Evolutionary conservation across 2,113 vertebrate genomes (phyloP).

Genomic region (Synchiropus splendidus): DNA sequence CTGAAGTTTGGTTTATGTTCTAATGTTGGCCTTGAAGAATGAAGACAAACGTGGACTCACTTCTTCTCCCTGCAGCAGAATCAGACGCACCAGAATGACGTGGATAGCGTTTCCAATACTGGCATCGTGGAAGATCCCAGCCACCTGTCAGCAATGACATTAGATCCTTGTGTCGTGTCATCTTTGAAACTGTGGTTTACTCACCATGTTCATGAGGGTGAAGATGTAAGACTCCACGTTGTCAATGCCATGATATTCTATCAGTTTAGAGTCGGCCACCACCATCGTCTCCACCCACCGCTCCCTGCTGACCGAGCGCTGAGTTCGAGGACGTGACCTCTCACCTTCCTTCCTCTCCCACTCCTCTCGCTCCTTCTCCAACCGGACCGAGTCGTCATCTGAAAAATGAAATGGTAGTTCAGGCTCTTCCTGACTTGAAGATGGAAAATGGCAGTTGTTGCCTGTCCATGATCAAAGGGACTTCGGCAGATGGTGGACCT

Average conservation of each 20-base stretch:
- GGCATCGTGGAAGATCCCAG: conserved; percentile 88
- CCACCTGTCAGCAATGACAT: conserved; percentile 68
- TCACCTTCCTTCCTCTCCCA: conserved; percentile 27
- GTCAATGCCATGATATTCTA: conserved; percentile 87
- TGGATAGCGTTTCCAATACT: conserved; percentile 96
- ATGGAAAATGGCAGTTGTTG: too few species aligned
- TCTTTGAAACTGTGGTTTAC: conserved; percentile 2
- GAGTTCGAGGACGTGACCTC: conserved; percentile 32
- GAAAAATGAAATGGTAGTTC: conserved; percentile 7
- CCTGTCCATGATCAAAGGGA: too few species aligned
- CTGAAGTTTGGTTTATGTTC: too few species aligned
- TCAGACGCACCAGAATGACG: conserved; percentile 87
- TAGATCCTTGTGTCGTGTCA: not conserved
- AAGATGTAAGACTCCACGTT: conserved; percentile 93
- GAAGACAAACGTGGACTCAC: conserved; percentile 63
- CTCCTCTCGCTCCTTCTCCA: conserved; percentile 63
- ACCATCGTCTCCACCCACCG: conserved; percentile 96
- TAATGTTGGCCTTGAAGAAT: too few species aligned
- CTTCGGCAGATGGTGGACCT: too few species aligned
- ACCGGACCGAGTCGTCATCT: conserved; percentile 70
- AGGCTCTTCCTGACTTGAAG: too few species aligned
- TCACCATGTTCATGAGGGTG: conserved; percentile 98
- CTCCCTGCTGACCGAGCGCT: conserved; percentile 87
- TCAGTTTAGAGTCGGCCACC: conserved; percentile 92
- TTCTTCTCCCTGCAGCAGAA: conserved; percentile 92